These are phyloP conservation scores for Isaurus tuberculatus DNA, from an alignment of 92 coral and sea anemone species.

Conservation along the genomic window DNA sequence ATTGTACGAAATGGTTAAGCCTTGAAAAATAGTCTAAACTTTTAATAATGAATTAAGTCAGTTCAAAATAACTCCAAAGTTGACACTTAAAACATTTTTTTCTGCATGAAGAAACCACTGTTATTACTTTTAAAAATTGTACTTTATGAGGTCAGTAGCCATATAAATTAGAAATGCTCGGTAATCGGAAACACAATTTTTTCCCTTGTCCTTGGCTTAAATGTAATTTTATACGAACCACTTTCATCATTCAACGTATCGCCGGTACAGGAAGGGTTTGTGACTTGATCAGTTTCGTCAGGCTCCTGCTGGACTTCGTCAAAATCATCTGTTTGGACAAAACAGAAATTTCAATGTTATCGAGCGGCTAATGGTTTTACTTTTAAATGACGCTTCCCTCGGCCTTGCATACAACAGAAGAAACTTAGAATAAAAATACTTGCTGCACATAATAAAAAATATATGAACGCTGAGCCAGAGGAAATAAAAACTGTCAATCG, in stretches of 20 bases:
- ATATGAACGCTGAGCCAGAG: not conserved
- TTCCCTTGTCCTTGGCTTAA: constrained; percentile 4
- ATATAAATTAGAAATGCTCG: constrained; percentile 3
- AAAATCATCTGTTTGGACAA: constrained; percentile 11
- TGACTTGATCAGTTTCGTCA: constrained; percentile 7
- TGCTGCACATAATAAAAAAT: not conserved
- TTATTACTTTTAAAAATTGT: constrained; percentile 4
- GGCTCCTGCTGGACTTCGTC: constrained; percentile 11
- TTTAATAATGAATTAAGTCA: not conserved
- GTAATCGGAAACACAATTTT: not conserved
- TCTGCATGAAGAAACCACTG: constrained; percentile 15
- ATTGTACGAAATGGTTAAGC: not conserved
- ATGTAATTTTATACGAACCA: not conserved
- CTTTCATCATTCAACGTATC: constrained; percentile 13
- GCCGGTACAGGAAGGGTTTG: constrained; percentile 5
- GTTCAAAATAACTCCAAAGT: not conserved
- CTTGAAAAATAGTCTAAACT: not conserved
- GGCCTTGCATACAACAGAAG: not conserved
- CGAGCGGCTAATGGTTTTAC: constrained; percentile 2
- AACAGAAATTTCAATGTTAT: not conserved
- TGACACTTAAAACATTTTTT: constrained; percentile 10
- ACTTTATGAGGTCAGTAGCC: constrained; percentile 7
- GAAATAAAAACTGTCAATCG: not conserved
- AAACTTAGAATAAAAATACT: not conserved
- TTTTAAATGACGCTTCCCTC: not conserved